phyloP scores from a whole-genome alignment of 2,888 invertebrate species.

The Drosophila mimetica region DNA sequence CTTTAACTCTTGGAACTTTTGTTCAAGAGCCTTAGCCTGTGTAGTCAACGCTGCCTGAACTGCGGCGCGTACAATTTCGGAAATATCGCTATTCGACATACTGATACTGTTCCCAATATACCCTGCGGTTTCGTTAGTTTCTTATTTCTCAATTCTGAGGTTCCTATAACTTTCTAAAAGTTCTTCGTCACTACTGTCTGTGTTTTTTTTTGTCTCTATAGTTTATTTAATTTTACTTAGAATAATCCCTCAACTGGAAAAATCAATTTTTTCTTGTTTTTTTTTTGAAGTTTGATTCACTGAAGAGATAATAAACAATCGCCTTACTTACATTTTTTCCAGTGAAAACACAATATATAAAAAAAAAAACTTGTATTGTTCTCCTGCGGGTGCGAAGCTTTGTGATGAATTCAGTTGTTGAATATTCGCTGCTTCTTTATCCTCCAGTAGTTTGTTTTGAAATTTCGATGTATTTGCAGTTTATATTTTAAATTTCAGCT shows the following conservation, averaged over 20 bases:
- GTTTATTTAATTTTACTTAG: neutral
- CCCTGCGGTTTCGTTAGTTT: neutral
- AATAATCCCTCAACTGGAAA: neutral
- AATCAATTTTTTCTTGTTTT: neutral
- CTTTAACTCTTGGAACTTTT: neutral
- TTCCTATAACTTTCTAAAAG: neutral
- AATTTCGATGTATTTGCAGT: constrained; percentile 2
- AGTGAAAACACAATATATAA: neutral
- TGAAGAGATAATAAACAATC: neutral
- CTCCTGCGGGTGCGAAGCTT: neutral
- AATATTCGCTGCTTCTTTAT: neutral
- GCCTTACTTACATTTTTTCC: neutral
- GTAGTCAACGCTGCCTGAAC: neutral
- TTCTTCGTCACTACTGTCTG: neutral
- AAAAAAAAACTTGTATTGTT: no score
- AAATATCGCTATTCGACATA: neutral
- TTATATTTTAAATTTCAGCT: constrained; percentile 1
- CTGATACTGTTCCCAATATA: neutral
- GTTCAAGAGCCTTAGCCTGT: neutral
- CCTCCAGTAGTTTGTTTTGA: neutral
- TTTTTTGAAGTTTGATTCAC: neutral
- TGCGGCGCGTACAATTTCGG: neutral
- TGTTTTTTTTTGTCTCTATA: neutral
- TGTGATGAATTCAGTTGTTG: neutral
- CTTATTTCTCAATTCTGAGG: neutral